Evolutionary conservation across 2,113 vertebrate genomes (phyloP).

Genomic region (Serilophus lunatus): DNA sequence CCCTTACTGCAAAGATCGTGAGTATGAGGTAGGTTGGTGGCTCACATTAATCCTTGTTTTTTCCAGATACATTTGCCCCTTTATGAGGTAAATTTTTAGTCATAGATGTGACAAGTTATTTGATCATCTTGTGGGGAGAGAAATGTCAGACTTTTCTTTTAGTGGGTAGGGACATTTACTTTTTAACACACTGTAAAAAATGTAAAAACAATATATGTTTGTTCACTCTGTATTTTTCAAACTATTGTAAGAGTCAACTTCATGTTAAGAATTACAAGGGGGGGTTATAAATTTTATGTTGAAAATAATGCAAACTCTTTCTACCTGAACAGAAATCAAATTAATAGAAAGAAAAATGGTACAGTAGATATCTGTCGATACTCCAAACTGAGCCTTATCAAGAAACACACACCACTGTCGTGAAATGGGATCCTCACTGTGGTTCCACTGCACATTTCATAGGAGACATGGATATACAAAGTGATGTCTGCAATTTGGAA

Average conservation of each 20-base stretch:
- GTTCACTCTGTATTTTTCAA: not conserved
- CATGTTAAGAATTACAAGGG: not conserved
- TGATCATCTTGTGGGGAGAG: not conserved
- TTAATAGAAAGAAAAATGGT: not conserved
- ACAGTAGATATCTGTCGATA: not conserved
- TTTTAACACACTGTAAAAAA: not conserved
- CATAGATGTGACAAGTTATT: not conserved
- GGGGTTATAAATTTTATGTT: not conserved
- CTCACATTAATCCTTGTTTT: not conserved
- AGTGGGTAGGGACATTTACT: not conserved
- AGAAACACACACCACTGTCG: not conserved
- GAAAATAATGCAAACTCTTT: not conserved
- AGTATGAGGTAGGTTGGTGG: not conserved
- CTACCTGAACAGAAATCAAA: not conserved
- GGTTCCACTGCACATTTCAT: not conserved
- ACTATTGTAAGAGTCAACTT: not conserved
- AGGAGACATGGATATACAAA: not conserved
- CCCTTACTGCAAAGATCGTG: not conserved
- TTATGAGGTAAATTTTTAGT: not conserved
- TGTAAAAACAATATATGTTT: not conserved
- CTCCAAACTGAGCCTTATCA: not conserved
- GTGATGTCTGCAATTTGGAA: not conserved
- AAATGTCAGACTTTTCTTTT: not conserved
- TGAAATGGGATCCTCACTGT: not conserved
- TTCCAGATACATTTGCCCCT: not conserved